These are phyloP conservation scores for Petrocephalus microphthalmus DNA, from an alignment of 2,113 vertebrate species.

Conservation along the genomic window DNA sequence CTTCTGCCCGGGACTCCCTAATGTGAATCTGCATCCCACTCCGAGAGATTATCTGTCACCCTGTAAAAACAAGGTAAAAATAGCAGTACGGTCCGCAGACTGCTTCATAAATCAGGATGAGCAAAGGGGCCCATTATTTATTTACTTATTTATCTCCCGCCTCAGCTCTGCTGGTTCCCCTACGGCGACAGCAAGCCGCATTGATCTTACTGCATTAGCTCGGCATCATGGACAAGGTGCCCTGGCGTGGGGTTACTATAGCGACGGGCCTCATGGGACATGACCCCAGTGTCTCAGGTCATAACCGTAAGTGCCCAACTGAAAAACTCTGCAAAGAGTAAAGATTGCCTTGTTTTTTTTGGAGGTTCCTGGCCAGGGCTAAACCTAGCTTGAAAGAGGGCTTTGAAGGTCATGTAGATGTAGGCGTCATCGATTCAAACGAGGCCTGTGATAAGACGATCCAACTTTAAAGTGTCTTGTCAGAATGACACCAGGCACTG, in stretches of 20 bases:
- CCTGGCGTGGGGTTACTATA: neutral
- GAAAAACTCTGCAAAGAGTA: slow-evolving; percentile 14
- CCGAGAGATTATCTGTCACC: neutral
- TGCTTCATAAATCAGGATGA: neutral
- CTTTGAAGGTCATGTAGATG: neutral
- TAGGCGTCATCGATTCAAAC: neutral
- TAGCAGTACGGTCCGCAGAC: neutral
- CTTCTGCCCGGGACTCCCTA: neutral
- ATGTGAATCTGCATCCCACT: neutral
- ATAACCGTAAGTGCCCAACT: neutral
- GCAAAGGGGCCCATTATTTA: neutral
- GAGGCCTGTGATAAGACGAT: neutral
- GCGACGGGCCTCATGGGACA: neutral
- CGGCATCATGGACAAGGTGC: neutral
- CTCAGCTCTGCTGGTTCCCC: neutral
- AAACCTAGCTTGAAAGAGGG: neutral
- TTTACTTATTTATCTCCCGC: neutral
- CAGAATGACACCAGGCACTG: neutral
- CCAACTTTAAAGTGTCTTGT: neutral
- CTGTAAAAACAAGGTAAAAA: slow-evolving; percentile 16
- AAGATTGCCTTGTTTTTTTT: slow-evolving; percentile 32
- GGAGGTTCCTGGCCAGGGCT: neutral
- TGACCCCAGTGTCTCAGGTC: neutral
- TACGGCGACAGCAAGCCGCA: neutral
- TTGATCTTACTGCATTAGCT: neutral